These are phyloP conservation scores for Tetranychus piercei DNA, from an alignment of 2,888 invertebrate genomes.

Conservation along the genomic window DNA sequence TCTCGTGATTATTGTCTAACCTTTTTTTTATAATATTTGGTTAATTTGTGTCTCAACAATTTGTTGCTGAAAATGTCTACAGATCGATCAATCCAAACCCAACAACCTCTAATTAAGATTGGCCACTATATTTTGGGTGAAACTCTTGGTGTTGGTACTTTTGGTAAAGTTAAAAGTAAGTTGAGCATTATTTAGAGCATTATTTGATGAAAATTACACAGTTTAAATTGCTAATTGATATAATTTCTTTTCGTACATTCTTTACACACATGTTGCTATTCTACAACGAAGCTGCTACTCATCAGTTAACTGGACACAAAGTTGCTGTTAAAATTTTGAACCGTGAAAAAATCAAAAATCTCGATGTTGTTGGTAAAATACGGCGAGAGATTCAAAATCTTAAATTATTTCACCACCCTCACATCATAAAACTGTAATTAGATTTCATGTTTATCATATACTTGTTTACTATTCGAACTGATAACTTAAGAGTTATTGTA, in stretches of 20 bases:
- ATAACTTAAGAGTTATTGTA: background rate
- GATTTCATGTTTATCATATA: background rate
- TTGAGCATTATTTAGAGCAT: constrained; percentile 9
- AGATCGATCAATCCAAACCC: constrained; percentile 9
- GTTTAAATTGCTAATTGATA: no score
- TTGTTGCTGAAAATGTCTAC: constrained; percentile 11
- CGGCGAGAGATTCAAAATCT: constrained; percentile 95
- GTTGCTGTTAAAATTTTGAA: constrained; percentile 97
- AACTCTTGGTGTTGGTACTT: constrained; percentile 88
- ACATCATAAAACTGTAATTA: constrained; percentile 82
- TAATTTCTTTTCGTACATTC: background rate
- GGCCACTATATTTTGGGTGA: constrained; percentile 90
- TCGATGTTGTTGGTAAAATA: constrained; percentile 98
- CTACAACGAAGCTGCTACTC: constrained; percentile 55
- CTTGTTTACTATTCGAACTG: background rate
- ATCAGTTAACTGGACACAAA: constrained; percentile 90
- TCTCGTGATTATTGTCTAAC: background rate
- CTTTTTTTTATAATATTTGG: background rate
- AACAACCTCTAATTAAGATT: constrained; percentile 54
- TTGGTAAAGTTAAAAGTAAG: constrained; percentile 92
- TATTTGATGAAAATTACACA: background rate
- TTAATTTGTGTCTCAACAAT: no score
- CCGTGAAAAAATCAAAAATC: constrained; percentile 90
- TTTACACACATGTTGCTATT: no score
- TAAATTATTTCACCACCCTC: constrained; percentile 96